phyloP scores from a whole-genome alignment of 2,113 vertebrate species.

The Hypanus sabinus region DNA sequence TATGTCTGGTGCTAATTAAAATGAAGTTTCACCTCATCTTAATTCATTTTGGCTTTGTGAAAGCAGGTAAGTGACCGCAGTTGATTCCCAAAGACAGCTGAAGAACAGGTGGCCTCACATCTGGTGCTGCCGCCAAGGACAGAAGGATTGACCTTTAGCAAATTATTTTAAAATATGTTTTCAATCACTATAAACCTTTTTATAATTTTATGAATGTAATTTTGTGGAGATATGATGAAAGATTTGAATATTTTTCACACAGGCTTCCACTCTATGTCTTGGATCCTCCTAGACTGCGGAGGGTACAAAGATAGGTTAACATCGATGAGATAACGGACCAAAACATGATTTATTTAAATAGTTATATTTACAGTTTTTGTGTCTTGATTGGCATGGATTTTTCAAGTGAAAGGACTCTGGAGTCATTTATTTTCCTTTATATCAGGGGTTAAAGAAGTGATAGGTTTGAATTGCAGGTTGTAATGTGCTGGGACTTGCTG shows the following conservation, averaged over 20 bases:
- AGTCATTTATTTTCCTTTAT: background rate
- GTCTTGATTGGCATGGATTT: background rate
- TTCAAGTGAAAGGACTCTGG: background rate
- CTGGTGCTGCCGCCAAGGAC: constrained; percentile 25
- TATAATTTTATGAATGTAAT: background rate
- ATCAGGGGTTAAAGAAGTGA: background rate
- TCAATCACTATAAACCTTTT: background rate
- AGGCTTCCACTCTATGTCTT: background rate
- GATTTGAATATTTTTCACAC: background rate
- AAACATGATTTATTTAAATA: background rate
- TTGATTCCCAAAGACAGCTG: constrained; percentile 25
- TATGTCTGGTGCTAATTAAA: constrained; percentile 14
- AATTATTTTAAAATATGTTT: background rate
- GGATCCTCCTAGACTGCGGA: background rate
- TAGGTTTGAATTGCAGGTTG: background rate
- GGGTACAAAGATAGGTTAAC: background rate
- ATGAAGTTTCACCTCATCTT: constrained; percentile 4
- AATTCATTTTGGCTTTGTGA: background rate
- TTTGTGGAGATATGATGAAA: background rate
- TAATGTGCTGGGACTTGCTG: background rate
- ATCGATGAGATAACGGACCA: background rate
- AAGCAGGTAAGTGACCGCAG: background rate
- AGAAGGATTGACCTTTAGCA: constrained; percentile 5
- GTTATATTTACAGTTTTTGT: background rate
- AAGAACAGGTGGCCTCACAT: constrained; percentile 27